These are phyloP conservation scores for Echinops telfairi DNA, from an alignment of 2,113 vertebrate species.

Conservation along the genomic window DNA sequence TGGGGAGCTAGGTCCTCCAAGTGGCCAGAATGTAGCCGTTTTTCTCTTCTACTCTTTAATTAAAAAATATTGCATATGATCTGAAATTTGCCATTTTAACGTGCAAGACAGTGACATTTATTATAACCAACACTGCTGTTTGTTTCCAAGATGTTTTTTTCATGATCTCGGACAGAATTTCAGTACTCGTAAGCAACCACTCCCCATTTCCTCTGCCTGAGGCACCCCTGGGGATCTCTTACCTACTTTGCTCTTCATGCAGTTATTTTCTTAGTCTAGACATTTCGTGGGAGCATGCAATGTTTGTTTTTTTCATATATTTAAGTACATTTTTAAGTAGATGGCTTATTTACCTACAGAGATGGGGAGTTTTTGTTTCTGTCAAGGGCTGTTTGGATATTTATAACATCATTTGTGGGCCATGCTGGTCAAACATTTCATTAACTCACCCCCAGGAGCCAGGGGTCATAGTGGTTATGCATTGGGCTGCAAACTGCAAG, in stretches of 20 bases:
- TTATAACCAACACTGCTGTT: not conserved
- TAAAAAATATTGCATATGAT: not conserved
- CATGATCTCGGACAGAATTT: not conserved
- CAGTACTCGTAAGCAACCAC: not conserved
- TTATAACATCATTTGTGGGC: no score
- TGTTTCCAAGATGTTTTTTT: not conserved
- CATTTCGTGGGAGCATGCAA: not conserved
- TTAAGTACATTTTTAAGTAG: no score
- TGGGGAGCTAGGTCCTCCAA: no score
- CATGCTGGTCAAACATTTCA: no score
- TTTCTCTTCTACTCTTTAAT: not conserved
- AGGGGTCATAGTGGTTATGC: no score
- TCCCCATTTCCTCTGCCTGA: not conserved
- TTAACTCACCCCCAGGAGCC: no score
- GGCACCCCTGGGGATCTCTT: not conserved
- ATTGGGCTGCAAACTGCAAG: no score
- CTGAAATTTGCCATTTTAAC: not conserved
- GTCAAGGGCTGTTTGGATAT: no score
- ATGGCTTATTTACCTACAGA: no score
- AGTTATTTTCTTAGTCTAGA: not conserved
- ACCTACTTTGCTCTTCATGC: not conserved
- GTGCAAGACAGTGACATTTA: not conserved
- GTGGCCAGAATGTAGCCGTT: not conserved
- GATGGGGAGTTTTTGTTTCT: no score
- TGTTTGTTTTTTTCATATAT: not conserved